A percentile compares a stretch with the other conserved stretches of the same genome.
phyloP scores from a whole-genome alignment of 1,140 invertebrate genomes.

The Palaemon carinicauda region DNA sequence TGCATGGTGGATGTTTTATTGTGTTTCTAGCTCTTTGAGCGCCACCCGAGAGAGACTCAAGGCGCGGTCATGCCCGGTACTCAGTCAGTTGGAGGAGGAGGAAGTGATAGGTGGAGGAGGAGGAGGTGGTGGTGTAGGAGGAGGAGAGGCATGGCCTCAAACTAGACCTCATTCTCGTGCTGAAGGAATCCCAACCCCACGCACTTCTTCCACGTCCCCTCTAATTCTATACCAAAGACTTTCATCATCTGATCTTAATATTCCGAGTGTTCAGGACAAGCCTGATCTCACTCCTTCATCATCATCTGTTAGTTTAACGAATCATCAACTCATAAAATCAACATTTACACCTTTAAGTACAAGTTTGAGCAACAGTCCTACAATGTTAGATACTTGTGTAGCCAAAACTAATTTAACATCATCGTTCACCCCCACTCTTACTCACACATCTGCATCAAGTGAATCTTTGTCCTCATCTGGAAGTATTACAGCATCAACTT shows the following conservation, averaged over 20 bases:
- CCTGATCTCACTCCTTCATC: no score
- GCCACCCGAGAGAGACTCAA: constrained; percentile 52
- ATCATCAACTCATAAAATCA: no score
- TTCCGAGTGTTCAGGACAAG: no score
- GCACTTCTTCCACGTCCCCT: constrained; percentile 32
- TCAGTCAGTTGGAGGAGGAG: constrained; percentile 51
- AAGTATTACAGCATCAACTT: not conserved
- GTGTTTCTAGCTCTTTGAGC: constrained; percentile 53
- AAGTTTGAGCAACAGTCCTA: no score
- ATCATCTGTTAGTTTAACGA: no score
- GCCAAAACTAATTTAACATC: no score
- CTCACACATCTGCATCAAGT: not conserved
- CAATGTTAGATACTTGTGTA: no score
- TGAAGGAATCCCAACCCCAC: not conserved
- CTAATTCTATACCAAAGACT: not conserved
- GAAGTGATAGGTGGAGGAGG: constrained; percentile 44
- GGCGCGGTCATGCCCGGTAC: constrained; percentile 50
- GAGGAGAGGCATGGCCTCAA: constrained; percentile 6
- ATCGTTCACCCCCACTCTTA: not conserved
- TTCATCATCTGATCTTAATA: no score
- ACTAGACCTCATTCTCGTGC: not conserved
- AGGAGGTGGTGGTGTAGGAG: constrained; percentile 18
- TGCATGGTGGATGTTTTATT: constrained; percentile 52
- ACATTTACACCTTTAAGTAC: no score
- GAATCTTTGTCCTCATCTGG: no score